Base-by-base conservation (phyloP, 2,888 invertebrate genomes). In the Drosophila pullipes region DNA sequence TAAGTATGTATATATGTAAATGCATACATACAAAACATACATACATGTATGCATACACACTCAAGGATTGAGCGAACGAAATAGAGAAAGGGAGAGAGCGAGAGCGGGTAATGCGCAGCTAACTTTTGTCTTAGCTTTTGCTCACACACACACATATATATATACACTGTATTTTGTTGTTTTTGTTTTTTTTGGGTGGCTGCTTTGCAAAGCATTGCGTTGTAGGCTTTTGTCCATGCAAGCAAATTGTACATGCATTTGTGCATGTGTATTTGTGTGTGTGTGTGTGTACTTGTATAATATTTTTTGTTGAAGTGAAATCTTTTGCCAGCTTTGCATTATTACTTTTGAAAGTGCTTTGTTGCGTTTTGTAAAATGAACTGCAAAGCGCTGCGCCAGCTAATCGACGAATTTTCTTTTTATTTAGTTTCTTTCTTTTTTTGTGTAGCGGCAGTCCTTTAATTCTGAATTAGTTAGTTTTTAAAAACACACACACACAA, bases 191-290 rank as follows among this genome's bases (percentile, higher is more conserved):
- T 33, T 67, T 50, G 44, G 50, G 41, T 44, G 49, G 58, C 55
- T 60, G 58, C 53, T 69, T 59, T 60, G 72, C 60, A 41, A 61
- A 53, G 69, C 74, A 62, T 55, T 78, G 57, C 71, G 69, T 69
- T 69, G 74, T 80, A 84, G 85, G 85, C 88, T 78, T 72, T 76
- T 77, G 72, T 74, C 71, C 49, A 57, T 65, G 76, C 68, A 60
- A 76, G 79, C 71, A 82, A 82, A 47, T 71, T 69, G 64, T 60
- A 31, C 10, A 31, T 58, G 22, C 13, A 49, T 63, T 50, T 37
- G 57, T 71, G 37, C 44, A 10, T 41, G 25, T 31, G n/a, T 44
- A 31, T 52, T 37, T 41, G 18, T 49, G 13, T 44, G 28, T 31
- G 18, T 41, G 22, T 31, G 10, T 52, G 7, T 41, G 6, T 28